Base-by-base conservation (phyloP, 2,113 vertebrate genomes). In the Chloropsis cyanopogon region DNA sequence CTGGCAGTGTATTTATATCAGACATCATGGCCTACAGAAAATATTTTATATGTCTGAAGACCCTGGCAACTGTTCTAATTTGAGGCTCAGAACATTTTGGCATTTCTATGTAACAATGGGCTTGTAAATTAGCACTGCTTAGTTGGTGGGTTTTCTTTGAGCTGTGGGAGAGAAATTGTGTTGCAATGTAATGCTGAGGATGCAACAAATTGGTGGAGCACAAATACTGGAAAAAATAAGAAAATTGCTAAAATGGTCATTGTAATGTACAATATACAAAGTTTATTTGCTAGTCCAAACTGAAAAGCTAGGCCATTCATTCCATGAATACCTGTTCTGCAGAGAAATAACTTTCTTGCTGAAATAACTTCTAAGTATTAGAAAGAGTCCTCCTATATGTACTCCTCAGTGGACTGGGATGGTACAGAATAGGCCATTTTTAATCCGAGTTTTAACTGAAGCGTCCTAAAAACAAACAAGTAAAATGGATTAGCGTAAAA, bases 1-100 rank as follows among this genome's bases (percentile, higher is more conserved):
- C 79, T 90, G 79, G 87, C 68, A 94, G 64, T 75, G 82, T 84
- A 33, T 96, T 95, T 90, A 90, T 94, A 76, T 92, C 93, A 96
- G 87, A 97, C 93, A 94, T 95, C 93, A 90, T 26, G 1, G 85
- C 84, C 82, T 95, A 88, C 92, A 95, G 82, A 93, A 96, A 93
- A 35, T 96, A 95, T 95, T 95, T 96, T 90, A 94, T 93, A 95
- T 4, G 77, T 96, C 96, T 96, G 91, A 96, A 85, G 78, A 92
- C 18, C 37, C 78, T 95, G 94, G 95, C 54, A 93, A 64, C 52
- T 49, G 56, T 85, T 94, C 77, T 73, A 59, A 73, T 84, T 56
- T 82, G 50, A 91, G 75, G 35, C 42, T 71, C 18, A 10, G 70
- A 92, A 73, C 16, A 23, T 82, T 93, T 70, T 61, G 25, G 33